Evolutionary conservation across 1,140 invertebrate species (phyloP), one percentile per base, ranked within the genome.

Genomic region (Phocides pigmalion): DNA sequence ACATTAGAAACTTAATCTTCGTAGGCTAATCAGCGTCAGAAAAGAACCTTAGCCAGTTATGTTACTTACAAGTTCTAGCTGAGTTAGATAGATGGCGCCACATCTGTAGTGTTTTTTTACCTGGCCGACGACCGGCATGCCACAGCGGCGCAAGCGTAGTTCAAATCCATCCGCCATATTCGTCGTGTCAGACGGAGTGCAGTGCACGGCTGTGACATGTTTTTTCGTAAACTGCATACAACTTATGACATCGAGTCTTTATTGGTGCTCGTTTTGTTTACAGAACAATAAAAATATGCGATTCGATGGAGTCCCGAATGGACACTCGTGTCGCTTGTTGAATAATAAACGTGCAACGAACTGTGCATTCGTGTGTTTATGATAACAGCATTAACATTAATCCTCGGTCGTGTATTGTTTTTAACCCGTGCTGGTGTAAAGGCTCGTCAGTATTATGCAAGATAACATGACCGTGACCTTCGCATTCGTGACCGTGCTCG

Each of bases 291-390:
- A 73, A 83, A 90, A 80, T 89, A 87, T 90, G 84, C 74, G 72
- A 81, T 80, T 68, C 66, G 76, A 84, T 82, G 76, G 64, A 75
- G 73, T 80, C 64, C 68, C 68, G 69, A 82, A 79, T 76, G 75
- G 70, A 81, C 74, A 84, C 68, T 82, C 82, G 74, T 79, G 77
- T 82, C 79, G 72, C 81, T 84, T 84, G 78, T 86, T 82, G 62
- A 81, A 70, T 78, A 82, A 84, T 82, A 87, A 88, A 82, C 84
- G 88, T 88, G 85, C 82, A 90, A 81, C 84, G 85, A 84, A 90
- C 88, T 78, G 84, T 90, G 84, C 77, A 90, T 88, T 88, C 76
- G 80, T 89, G 86, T 88, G 85, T 90, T 90, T 90, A 89, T 90
- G 84, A 89, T 90, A 89, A 87, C 88, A 89, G 81, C 66, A 81